phyloP scores from a whole-genome alignment of 2,797 vertebrate species.

The Poecilia wingei region DNA sequence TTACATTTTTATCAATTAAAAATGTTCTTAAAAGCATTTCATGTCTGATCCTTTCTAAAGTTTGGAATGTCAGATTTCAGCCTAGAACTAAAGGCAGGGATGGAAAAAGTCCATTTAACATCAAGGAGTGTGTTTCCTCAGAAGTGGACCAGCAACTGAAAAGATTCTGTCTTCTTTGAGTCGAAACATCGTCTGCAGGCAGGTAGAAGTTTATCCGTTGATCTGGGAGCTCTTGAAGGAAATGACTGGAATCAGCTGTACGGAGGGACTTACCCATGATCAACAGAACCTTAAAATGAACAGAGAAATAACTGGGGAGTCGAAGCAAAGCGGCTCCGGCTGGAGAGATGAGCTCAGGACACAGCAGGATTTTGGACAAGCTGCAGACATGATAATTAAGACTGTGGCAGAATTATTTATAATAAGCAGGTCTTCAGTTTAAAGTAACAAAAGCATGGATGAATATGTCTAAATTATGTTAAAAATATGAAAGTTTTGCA shows the following conservation, averaged over 20 bases:
- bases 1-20: background rate
- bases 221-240: background rate
- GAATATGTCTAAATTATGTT: background rate
- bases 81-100: background rate
- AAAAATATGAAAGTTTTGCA: background rate
- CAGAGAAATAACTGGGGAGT: background rate
- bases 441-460: background rate
- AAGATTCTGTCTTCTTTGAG: background rate
- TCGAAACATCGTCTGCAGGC: background rate
- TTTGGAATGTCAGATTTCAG: background rate
- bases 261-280: background rate
- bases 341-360: background rate
- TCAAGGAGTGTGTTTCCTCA: background rate
- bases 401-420: background rate
- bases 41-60: background rate
- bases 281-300: background rate
- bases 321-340: background rate
- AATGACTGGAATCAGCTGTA: background rate
- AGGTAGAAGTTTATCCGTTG: background rate
- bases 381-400: background rate
- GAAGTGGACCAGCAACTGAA: background rate
- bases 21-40: background rate
- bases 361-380: background rate
- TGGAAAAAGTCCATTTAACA: background rate
- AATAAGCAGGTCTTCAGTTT: background rate